These are phyloP conservation scores for Tachysurus vachellii DNA, from an alignment of 2,113 vertebrate genomes.

Conservation along the genomic window DNA sequence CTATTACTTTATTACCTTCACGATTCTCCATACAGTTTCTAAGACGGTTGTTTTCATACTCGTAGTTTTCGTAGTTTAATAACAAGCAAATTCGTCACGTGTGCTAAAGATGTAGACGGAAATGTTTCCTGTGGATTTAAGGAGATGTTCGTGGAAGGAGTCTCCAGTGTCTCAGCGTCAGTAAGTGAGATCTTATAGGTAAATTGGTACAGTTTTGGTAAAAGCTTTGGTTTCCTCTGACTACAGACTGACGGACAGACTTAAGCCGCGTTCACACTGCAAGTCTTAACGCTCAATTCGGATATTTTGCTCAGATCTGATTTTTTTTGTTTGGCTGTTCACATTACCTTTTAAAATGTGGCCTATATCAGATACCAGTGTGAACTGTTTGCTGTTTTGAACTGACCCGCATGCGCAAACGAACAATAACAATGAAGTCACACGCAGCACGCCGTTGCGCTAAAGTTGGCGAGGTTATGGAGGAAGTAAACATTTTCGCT, in stretches of 20 bases:
- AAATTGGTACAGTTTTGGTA: background rate
- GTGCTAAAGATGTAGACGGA: background rate
- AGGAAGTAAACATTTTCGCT: too few relatives aligned
- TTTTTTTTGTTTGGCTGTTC: too few relatives aligned
- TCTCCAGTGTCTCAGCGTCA: background rate
- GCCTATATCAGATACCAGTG: too few relatives aligned
- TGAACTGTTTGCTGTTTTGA: too few relatives aligned
- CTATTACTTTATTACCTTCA: background rate
- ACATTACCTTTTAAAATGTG: too few relatives aligned
- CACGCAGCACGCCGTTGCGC: too few relatives aligned
- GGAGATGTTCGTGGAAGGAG: background rate
- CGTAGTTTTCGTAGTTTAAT: background rate
- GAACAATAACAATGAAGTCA: too few relatives aligned
- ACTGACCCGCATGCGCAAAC: too few relatives aligned
- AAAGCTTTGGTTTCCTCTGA: background rate
- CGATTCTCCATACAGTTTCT: background rate
- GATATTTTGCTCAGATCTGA: too few relatives aligned
- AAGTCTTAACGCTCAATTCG: too few relatives aligned
- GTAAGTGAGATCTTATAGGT: background rate
- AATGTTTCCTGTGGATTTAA: background rate
- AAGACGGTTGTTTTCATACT: background rate
- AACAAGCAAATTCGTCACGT: background rate
- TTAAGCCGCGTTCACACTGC: too few relatives aligned
- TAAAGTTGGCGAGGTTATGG: too few relatives aligned
- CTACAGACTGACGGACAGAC: background rate